A percentile compares a stretch with the other conserved stretches of the same genome.
phyloP scores from a whole-genome alignment of 2,888 invertebrate genomes.

The Pristionchus fissidentatus region DNA sequence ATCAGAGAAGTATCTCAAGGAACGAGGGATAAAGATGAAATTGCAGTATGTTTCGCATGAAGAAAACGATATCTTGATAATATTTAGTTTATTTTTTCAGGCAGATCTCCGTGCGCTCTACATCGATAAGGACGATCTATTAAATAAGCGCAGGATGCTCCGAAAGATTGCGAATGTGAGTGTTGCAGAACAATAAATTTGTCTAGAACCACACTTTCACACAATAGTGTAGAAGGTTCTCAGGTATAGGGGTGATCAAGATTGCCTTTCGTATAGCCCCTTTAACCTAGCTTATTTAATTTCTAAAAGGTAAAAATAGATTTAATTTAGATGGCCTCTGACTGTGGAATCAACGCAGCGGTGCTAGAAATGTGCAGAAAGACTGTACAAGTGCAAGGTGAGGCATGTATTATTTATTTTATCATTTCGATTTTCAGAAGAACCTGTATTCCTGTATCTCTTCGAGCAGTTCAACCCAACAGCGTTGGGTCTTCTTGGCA shows the following conservation, averaged over 20 bases:
- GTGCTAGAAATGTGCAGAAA: background rate
- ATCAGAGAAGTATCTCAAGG: background rate
- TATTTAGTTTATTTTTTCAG: slow-evolving; percentile 43
- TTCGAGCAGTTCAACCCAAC: too few species aligned
- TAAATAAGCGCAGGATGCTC: slow-evolving; percentile 51
- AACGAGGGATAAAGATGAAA: background rate
- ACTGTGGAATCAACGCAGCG: background rate
- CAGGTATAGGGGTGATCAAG: too few species aligned
- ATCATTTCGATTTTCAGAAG: background rate
- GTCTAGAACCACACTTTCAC: background rate
- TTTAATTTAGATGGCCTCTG: background rate
- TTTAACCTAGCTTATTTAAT: too few species aligned
- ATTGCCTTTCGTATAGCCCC: too few species aligned
- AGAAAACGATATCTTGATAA: background rate
- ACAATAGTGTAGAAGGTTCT: too few species aligned
- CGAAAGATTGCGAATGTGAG: slow-evolving; percentile 50
- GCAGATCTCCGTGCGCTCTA: slow-evolving; percentile 63
- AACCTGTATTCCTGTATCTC: too few species aligned
- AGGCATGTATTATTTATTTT: background rate
- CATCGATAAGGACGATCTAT: slow-evolving; percentile 53
- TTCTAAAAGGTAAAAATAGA: background rate
- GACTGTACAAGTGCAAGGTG: background rate
- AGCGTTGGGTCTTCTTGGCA: too few species aligned
- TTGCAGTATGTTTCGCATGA: background rate
- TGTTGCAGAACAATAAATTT: background rate